Evolutionary conservation across 2,888 invertebrate species (phyloP).

Genomic region (Corythucha ciliata): DNA sequence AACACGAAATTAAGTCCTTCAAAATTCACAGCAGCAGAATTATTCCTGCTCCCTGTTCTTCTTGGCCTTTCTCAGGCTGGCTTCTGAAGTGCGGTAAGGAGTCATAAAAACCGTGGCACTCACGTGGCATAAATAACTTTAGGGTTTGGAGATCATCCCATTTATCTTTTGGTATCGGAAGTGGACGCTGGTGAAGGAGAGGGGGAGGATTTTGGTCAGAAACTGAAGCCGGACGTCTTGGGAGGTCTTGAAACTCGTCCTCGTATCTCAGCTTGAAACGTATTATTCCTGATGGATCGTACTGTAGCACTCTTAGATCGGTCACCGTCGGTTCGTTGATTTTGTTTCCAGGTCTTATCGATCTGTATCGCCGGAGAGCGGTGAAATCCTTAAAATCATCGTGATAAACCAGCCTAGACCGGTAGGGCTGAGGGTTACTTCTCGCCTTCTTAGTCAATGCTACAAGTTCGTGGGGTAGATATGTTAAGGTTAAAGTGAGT

Average conservation of each 20-base stretch:
- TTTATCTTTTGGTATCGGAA: constrained; percentile 8
- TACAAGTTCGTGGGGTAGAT: constrained; percentile 13
- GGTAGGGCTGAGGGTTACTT: not conserved
- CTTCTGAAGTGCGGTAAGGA: constrained; percentile 1
- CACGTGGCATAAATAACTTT: constrained; percentile 6
- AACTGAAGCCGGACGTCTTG: not conserved
- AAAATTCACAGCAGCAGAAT: no score
- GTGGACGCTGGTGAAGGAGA: not conserved
- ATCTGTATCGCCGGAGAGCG: constrained; percentile 1
- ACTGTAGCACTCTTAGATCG: constrained; percentile 12
- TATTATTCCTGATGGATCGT: constrained; percentile 3
- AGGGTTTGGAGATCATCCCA: constrained; percentile 12
- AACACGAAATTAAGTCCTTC: no score
- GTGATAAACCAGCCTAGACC: not conserved
- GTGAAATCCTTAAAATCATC: constrained; percentile 6
- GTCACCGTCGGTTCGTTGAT: constrained; percentile 13
- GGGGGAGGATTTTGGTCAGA: not conserved
- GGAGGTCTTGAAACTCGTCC: not conserved
- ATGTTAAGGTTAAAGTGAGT: no score
- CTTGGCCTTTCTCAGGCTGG: constrained; percentile 9
- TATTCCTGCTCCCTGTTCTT: not conserved
- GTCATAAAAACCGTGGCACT: constrained; percentile 17
- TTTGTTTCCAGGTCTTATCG: constrained; percentile 18
- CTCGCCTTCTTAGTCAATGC: constrained; percentile 2
- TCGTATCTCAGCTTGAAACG: constrained; percentile 8